These are phyloP conservation scores for roundworm (Caenorhabditis elegans) DNA, from an alignment of 1,140 invertebrate species.

Conservation along the genomic window DNA sequence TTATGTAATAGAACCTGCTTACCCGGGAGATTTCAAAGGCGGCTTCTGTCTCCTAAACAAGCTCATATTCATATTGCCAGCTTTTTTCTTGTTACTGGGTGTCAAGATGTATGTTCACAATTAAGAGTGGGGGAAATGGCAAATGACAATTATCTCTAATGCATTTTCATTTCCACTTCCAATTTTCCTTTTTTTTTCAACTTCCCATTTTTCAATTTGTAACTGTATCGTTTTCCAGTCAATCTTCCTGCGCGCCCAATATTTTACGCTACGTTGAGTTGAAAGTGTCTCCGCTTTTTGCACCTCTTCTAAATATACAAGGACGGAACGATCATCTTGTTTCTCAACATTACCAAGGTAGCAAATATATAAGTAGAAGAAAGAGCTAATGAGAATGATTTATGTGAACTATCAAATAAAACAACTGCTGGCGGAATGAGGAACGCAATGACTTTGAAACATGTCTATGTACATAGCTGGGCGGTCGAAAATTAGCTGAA, in stretches of 20 bases:
- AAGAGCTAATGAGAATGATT: constrained; percentile 7
- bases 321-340: background rate
- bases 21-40: background rate
- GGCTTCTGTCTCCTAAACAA: background rate
- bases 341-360: too few relatives aligned
- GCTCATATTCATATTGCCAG: background rate
- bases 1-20: constrained; percentile 2
- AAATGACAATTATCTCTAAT: constrained; percentile 3
- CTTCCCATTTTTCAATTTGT: background rate
- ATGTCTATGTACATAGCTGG: constrained; percentile 21
- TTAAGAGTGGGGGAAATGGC: background rate
- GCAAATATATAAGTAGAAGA: background rate
- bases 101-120: background rate
- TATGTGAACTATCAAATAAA: constrained; percentile 17
- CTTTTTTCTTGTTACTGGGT: background rate
- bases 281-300: background rate
- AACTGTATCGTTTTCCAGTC: constrained; percentile 3
- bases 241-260: background rate
- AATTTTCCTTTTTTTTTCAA: background rate
- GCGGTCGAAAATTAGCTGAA: constrained; percentile 21
- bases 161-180: background rate
- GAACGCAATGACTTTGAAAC: constrained; percentile 12
- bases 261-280: constrained; percentile 2
- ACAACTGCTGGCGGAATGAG: background rate
- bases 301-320: background rate